These are phyloP conservation scores for Trematomus bernacchii DNA, from an alignment of 2,797 vertebrate genomes.

Conservation along the genomic window DNA sequence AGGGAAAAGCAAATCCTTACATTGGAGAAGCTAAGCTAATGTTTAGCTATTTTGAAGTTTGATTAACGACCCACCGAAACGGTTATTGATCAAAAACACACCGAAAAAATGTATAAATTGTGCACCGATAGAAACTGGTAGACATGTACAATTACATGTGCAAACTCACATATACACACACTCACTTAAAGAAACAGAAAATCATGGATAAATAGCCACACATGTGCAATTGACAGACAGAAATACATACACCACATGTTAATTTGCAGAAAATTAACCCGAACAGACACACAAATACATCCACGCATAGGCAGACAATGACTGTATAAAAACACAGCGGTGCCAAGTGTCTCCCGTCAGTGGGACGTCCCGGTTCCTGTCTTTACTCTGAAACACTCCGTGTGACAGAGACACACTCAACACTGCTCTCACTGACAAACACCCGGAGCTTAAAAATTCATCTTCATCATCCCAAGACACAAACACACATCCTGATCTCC, in stretches of 20 bases:
- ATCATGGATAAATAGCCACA: not conserved
- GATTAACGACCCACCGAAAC: no score
- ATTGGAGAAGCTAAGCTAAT: no score
- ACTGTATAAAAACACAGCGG: constrained; percentile 30
- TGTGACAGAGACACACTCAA: constrained; percentile 28
- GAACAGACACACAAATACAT: not conserved
- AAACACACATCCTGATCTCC: not conserved
- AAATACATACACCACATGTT: constrained; percentile 6
- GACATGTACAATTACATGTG: not conserved
- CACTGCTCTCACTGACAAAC: constrained; percentile 33
- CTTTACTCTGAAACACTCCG: constrained; percentile 55
- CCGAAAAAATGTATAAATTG: not conserved
- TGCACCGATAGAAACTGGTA: not conserved
- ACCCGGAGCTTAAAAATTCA: constrained; percentile 11
- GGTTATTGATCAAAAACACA: not conserved
- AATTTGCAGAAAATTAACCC: not conserved
- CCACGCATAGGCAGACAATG: constrained; percentile 47
- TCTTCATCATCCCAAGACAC: constrained; percentile 45
- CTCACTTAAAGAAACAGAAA: not conserved
- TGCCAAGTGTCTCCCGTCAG: constrained; percentile 43
- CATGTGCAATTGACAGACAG: not conserved
- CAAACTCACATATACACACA: not conserved
- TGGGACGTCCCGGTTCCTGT: constrained; percentile 50
- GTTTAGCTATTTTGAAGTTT: no score
- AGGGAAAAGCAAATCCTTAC: no score